phyloP scores from a whole-genome alignment of 2,113 vertebrate genomes.

The Bubo bubo region DNA sequence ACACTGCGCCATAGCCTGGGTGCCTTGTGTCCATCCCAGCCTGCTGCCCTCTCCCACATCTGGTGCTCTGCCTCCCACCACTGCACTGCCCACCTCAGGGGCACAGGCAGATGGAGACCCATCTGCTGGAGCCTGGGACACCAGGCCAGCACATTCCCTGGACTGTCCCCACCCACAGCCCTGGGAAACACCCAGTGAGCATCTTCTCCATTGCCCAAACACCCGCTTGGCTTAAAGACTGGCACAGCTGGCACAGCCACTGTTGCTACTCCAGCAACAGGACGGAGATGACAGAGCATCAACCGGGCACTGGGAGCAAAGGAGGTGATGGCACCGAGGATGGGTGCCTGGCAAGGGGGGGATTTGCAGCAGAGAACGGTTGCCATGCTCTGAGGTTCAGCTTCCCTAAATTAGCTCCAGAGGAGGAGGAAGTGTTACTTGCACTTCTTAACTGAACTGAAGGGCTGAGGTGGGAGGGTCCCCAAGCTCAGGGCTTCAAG shows the following conservation, averaged over 20 bases:
- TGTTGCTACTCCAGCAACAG: not conserved
- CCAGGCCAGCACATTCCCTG: not conserved
- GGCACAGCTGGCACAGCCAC: not conserved
- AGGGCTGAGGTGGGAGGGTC: not conserved
- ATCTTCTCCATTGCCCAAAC: not conserved
- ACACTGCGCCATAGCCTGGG: rapidly evolving
- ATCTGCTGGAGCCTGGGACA: not conserved
- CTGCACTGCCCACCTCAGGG: not conserved
- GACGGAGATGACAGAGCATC: not conserved
- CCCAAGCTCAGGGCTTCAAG: not conserved
- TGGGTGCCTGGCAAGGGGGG: not conserved
- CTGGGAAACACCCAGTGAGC: not conserved
- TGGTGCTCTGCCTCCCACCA: not conserved
- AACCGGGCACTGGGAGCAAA: not conserved
- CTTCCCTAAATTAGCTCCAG: slow-evolving; percentile 32
- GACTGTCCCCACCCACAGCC: not conserved
- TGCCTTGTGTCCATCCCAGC: not conserved
- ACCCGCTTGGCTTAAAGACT: not conserved
- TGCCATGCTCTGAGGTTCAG: not conserved
- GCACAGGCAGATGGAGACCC: not conserved
- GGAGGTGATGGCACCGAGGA: not conserved
- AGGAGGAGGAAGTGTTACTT: not conserved
- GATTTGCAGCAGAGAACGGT: not conserved
- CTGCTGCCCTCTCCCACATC: not conserved
- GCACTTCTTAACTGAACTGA: not conserved